Conservation (phyloP, 2,888 invertebrate species). For the Argyresthia albistria region DNA sequence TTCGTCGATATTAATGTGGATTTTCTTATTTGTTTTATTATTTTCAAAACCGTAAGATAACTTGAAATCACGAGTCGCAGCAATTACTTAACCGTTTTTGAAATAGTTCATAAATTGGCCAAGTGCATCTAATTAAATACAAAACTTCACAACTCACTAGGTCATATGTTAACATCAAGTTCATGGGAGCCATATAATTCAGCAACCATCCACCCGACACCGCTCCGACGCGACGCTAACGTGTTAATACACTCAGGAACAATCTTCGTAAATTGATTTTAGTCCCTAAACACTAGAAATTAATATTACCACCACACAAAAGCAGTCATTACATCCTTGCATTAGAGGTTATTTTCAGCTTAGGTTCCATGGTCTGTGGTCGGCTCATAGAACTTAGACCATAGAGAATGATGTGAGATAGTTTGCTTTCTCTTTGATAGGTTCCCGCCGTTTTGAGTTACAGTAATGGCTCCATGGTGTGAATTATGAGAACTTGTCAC, state of each 20-base stretch:
- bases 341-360: neutral
- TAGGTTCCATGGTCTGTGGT: conserved; percentile 20
- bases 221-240: conserved; percentile 39
- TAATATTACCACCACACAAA: neutral
- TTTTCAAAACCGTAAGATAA: no score
- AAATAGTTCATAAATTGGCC: no score
- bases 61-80: no score
- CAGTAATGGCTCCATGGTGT: conserved; percentile 55
- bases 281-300: conserved; percentile 15
- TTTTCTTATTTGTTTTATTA: no score
- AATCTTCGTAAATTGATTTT: conserved; percentile 60
- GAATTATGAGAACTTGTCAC: conserved; percentile 60
- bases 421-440: conserved; percentile 66
- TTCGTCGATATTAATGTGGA: no score
- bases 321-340: neutral
- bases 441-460: conserved; percentile 67
- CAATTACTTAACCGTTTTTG: no score
- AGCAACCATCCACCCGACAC: no score
- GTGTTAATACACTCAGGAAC: conserved; percentile 55
- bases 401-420: conserved; percentile 66
- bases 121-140: no score
- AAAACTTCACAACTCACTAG: no score
- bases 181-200: no score
- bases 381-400: conserved; percentile 38
- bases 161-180: no score